Percentiles rank a stretch among this genome's conserved stretches.
Conservation (phyloP, 2,888 invertebrate species). For the Sylvicola cinctus region DNA sequence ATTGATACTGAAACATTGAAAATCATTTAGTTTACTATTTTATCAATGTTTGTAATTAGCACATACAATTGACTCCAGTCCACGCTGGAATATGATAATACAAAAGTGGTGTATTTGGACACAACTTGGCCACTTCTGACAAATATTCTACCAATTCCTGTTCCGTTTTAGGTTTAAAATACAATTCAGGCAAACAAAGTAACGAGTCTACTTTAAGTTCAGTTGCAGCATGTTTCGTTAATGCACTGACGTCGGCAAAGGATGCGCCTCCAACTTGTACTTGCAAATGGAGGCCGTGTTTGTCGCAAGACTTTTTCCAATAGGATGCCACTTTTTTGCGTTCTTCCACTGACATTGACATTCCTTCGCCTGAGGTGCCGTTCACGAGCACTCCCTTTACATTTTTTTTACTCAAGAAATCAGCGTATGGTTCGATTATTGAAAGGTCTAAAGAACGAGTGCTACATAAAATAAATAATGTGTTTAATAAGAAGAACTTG, state of each 20-base stretch:
- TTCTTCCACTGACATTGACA: slow-evolving; percentile 41
- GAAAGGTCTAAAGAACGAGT: slow-evolving; percentile 25
- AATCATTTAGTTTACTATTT: no score
- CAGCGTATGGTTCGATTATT: slow-evolving; percentile 39
- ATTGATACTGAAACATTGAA: slow-evolving; percentile 39
- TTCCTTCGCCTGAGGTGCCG: slow-evolving; percentile 62
- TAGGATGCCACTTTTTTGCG: slow-evolving; percentile 41
- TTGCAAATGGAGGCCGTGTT: slow-evolving; percentile 38
- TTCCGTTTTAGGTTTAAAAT: slow-evolving; percentile 43
- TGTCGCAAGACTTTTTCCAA: slow-evolving; percentile 36
- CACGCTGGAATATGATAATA: slow-evolving; percentile 67
- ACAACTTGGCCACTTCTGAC: slow-evolving; percentile 40
- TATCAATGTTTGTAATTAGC: slow-evolving; percentile 4
- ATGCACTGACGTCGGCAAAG: slow-evolving; percentile 41
- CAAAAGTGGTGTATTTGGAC: slow-evolving; percentile 53
- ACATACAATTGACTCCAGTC: slow-evolving; percentile 51
- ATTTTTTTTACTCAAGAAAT: slow-evolving; percentile 35
- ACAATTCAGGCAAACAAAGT: slow-evolving; percentile 54
- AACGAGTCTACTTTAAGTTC: slow-evolving; percentile 41
- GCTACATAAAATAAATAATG: background rate
- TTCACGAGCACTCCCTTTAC: slow-evolving; percentile 52
- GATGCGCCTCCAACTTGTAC: slow-evolving; percentile 52
- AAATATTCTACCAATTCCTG: slow-evolving; percentile 44
- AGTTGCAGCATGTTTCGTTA: slow-evolving; percentile 50
- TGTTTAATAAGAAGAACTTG: background rate